phyloP scores from a whole-genome alignment of 2,113 vertebrate genomes.

The Hippocampus guttulatus region DNA sequence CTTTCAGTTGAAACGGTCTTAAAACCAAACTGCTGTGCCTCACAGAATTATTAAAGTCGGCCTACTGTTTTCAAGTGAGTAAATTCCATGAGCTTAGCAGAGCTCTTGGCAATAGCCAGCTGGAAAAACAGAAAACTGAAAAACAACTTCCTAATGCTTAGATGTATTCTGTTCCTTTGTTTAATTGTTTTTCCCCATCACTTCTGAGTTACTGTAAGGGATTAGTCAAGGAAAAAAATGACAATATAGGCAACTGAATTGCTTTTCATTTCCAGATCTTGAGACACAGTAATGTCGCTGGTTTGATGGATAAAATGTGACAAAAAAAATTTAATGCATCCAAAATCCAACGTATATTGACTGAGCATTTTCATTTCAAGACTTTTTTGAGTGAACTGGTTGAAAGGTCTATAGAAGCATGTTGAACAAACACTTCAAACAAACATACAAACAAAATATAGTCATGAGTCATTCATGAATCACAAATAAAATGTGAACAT shows the following conservation, averaged over 20 bases:
- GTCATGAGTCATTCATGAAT: neutral
- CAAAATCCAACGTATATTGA: too few species aligned
- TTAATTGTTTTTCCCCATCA: neutral
- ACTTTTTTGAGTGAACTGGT: too few species aligned
- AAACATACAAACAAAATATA: neutral
- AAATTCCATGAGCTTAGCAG: slow-evolving; percentile 50
- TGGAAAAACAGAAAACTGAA: slow-evolving; percentile 55
- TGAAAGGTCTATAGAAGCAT: neutral
- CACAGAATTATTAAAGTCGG: slow-evolving; percentile 13
- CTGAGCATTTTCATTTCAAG: neutral
- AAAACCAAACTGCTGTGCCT: slow-evolving; percentile 18
- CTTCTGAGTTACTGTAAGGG: neutral
- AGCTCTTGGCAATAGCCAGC: slow-evolving; percentile 30
- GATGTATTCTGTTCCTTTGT: slow-evolving; percentile 11
- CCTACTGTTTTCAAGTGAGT: slow-evolving; percentile 30
- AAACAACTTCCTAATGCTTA: slow-evolving; percentile 22
- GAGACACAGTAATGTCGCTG: neutral
- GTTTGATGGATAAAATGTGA: neutral
- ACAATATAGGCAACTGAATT: neutral
- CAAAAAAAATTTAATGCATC: neutral
- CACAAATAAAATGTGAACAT: too few species aligned
- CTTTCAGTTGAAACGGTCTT: slow-evolving; percentile 17
- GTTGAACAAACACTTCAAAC: too few species aligned
- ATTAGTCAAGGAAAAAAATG: neutral
- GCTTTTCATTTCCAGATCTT: neutral